Evolutionary conservation across 2,888 invertebrate genomes (phyloP).

Genomic region (Sinelater perroti): DNA sequence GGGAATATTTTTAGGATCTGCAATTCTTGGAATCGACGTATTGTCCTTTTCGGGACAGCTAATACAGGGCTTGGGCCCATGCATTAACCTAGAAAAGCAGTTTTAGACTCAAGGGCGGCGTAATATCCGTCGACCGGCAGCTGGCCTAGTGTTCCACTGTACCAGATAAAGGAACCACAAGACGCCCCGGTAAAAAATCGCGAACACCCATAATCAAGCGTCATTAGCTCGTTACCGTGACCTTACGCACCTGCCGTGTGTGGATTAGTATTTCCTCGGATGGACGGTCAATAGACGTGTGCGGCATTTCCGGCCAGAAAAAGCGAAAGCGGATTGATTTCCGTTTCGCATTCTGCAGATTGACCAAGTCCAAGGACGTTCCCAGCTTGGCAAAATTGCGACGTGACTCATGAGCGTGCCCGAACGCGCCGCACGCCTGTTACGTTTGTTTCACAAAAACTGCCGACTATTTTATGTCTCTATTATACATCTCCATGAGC

Average conservation of each 20-base stretch:
- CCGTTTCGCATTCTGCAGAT: conserved; percentile 39
- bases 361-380: conserved; percentile 37
- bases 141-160: conserved; percentile 28
- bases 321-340: conserved; percentile 39
- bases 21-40: too few relatives aligned
- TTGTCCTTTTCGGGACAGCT: too few relatives aligned
- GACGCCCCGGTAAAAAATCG: conserved; percentile 28
- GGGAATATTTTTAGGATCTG: too few relatives aligned
- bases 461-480: too few relatives aligned
- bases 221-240: conserved; percentile 32
- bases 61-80: too few relatives aligned
- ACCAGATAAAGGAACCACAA: conserved; percentile 28
- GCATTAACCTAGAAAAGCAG: too few relatives aligned
- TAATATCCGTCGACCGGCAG: too few relatives aligned
- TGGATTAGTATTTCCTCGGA: conserved; percentile 27
- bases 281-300: conserved; percentile 33
- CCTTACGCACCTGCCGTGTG: conserved; percentile 37
- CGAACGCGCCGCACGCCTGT: conserved; percentile 17
- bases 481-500: too few relatives aligned
- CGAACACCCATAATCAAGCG: conserved; percentile 34
- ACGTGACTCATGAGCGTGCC: conserved; percentile 28
- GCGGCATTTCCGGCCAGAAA: conserved; percentile 38
- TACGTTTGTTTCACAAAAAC: too few relatives aligned
- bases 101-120: too few relatives aligned
- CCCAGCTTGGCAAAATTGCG: conserved; percentile 30